Percentiles rank a stretch among this genome's conserved stretches.
Conservation (phyloP, 2,113 vertebrate genomes). For the Parus major region DNA sequence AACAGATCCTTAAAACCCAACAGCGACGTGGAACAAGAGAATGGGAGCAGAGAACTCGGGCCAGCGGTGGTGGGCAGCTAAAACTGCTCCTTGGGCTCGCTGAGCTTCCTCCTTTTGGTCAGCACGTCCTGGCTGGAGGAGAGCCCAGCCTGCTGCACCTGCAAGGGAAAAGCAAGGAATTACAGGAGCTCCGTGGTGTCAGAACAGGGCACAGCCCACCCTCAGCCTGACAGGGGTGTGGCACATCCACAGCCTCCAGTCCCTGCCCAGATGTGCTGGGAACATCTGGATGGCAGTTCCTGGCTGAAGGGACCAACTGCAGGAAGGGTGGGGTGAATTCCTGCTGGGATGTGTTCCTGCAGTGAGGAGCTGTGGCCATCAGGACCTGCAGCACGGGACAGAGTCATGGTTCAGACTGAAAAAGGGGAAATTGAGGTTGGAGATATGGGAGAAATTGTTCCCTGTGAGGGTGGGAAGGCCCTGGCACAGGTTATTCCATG, state of each 20-base stretch:
- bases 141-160: slow-evolving; percentile 77
- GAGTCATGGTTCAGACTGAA: not conserved
- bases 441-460: not conserved
- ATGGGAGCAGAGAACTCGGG: not conserved
- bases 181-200: fast-evolving
- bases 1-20: not conserved
- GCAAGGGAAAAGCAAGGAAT: not conserved
- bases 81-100: slow-evolving; percentile 82
- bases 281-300: not conserved
- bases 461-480: not conserved
- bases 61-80: not conserved
- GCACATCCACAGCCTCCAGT: not conserved
- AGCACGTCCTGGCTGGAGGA: slow-evolving; percentile 81
- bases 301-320: not conserved
- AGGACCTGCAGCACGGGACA: not conserved
- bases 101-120: slow-evolving; percentile 86
- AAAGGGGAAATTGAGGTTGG: not conserved
- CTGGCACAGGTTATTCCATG: not conserved
- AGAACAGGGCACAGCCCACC: not conserved
- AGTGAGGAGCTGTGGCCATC: not conserved
- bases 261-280: not conserved
- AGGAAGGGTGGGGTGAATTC: not conserved
- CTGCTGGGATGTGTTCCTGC: not conserved
- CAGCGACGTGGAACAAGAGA: not conserved
- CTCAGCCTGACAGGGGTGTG: not conserved